Base-by-base conservation (phyloP, 2,888 invertebrate genomes). In the Rhingia campestris region DNA sequence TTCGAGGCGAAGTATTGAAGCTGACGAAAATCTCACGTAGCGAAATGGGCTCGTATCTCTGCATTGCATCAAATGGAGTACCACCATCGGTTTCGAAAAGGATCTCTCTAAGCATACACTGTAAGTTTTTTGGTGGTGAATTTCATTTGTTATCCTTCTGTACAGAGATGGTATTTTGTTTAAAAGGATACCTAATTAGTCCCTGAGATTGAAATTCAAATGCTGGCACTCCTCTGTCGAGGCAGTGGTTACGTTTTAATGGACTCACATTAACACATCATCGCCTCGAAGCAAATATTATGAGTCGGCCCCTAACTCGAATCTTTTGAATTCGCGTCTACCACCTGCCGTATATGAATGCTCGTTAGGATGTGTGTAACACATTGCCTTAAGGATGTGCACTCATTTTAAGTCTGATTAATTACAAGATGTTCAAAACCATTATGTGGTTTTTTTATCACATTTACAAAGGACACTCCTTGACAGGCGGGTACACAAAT, bases 31-130 rank as follows among this genome's bases (percentile, higher is more conserved):
- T 97, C 90, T 95, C 96, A 74, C 94, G 97, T 81, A 95, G 95
- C 53, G 97, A 97, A 91, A 97, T 97, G 97, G 97, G 97, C 12
- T 95, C 96, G 84, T 97, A 97, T 92, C 93, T 97, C 88, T 97
- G 97, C 92, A 97, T 97, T 87, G 97, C 97, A 51, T 95, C 95
- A 88, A 97, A 97, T 88, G 96, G 96, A 35, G 95, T 97, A 56
- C 97, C 97, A 49, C 97, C 97, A 59, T 94, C 96, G 67, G 95
- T 97, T 88, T 97, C 96, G 92, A 97, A 97, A 92, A 94, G 97
- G 90, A 96, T 97, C 89, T 94, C 94, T 90, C 95, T 97, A 89
- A 96, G 95, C 93, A 97, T 97, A 87, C 96, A 97, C 91, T 97
- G 97, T 97, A 93, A 96, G 97, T 96, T 92, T 22, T 33, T 69